phyloP scores from a whole-genome alignment of 2,113 vertebrate genomes.

The Anolis sagrei region DNA sequence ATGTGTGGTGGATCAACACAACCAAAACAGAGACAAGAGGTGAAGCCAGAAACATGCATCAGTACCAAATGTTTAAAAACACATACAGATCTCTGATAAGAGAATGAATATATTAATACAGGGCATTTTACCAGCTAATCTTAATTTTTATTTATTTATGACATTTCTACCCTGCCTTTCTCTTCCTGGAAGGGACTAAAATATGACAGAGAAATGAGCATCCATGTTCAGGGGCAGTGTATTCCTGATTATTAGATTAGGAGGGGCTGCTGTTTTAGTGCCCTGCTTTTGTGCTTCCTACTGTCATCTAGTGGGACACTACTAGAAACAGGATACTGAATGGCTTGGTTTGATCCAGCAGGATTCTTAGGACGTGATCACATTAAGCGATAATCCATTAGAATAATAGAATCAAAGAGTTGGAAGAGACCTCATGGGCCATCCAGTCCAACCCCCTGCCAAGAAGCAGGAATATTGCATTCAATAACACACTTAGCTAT shows the following conservation, averaged over 20 bases:
- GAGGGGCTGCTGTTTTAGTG: background rate
- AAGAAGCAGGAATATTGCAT: too few species aligned
- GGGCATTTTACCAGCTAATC: background rate
- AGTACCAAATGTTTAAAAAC: background rate
- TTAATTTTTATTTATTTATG: too few species aligned
- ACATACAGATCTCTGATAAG: background rate
- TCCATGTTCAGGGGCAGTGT: background rate
- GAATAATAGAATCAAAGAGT: too few species aligned
- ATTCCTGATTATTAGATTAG: background rate
- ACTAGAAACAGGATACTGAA: background rate
- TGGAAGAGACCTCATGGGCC: too few species aligned
- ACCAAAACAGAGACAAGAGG: background rate
- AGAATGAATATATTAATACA: background rate
- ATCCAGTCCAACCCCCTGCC: too few species aligned
- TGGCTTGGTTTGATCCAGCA: background rate
- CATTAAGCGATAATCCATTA: too few species aligned
- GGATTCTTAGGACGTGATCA: background rate
- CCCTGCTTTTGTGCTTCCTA: background rate
- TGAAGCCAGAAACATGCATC: background rate
- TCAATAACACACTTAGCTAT: background rate
- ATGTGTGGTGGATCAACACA: background rate
- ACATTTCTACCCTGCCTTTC: too few species aligned
- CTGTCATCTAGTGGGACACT: background rate
- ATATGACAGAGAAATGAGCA: background rate
- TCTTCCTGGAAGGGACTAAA: too few species aligned